Evolutionary conservation across 2,888 invertebrate genomes (phyloP), one percentile per base, ranked within the genome.

Genomic region (Epirrhoe tristata): DNA sequence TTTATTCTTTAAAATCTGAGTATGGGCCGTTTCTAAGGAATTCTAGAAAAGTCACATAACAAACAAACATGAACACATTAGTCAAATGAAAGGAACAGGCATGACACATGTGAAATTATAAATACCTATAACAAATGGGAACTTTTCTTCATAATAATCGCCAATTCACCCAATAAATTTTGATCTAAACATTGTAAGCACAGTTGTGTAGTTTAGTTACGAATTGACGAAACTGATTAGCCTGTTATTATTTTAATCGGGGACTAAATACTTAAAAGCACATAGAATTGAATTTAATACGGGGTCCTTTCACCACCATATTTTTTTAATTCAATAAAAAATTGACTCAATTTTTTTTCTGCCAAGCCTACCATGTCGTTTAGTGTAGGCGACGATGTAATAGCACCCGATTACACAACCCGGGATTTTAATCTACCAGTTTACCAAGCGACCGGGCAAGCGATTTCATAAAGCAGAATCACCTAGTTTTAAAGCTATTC

Each of bases 21-120:
- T 12, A 12, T 43, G 39, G 12, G 5, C 4, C 14, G 48, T 48
- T 48, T 7, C 16, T 60, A 43, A 43, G 39, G 5, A n/a, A 55
- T 55, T 61, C 10, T 6, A 12, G 31, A 58, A 61, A 52, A 67
- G 52, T 55, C 58, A 58, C 62, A 59, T 63, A 63, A 66, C 67
- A 72, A 61, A 46, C 58, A 66, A 63, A 64, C 52, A 54, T 63
- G 56, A 65, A 60, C 73, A 69, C 34, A 77, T 82, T 77, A 82
- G 81, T 80, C 68, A 85, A 83, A 85, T 86, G 82, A 87, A 84
- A 82, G 91, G 91, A 91, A 88, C 79, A 91, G 91, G 92, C 90
- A 84, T 91, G 91, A 89, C 81, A 82, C 77, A 79, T 86, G 86
- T 86, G 72, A 85, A 86, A 87, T 86, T 84, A 87, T 88, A 90